phyloP scores from a whole-genome alignment of 2,113 vertebrate genomes.

The Oryzias celebensis region DNA sequence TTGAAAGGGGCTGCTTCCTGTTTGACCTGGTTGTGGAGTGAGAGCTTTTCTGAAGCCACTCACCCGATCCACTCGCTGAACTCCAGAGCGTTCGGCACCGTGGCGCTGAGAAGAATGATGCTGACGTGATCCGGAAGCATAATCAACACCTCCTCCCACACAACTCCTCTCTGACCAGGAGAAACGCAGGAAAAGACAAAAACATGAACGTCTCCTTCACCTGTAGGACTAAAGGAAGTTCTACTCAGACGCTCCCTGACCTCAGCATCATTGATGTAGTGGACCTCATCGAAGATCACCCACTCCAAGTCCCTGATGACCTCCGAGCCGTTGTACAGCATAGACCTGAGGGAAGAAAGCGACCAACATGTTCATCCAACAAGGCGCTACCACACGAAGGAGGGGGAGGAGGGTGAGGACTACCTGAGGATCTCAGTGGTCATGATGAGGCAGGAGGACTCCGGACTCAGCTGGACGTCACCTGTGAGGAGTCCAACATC shows the following conservation, averaged over 20 bases:
- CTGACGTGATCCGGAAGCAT: constrained; percentile 92
- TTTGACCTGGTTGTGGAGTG: too few species aligned
- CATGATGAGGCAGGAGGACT: constrained; percentile 93
- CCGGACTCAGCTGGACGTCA: constrained; percentile 87
- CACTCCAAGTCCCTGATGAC: constrained; percentile 92
- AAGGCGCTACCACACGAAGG: too few species aligned
- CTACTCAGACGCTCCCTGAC: constrained; percentile 48
- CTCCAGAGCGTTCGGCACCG: constrained; percentile 89
- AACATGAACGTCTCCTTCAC: not conserved
- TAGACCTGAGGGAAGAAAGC: constrained; percentile 77
- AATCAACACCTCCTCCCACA: constrained; percentile 94
- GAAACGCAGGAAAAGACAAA: not conserved
- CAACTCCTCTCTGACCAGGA: constrained; percentile 84
- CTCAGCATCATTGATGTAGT: constrained; percentile 92
- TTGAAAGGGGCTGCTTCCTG: too few species aligned
- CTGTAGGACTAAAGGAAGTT: not conserved
- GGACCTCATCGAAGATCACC: constrained; percentile 95
- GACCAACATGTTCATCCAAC: too few species aligned
- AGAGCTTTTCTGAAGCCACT: constrained; percentile 1
- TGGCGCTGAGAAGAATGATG: constrained; percentile 91
- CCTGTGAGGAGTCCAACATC: constrained; percentile 90
- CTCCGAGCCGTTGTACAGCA: constrained; percentile 92
- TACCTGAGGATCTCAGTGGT: constrained; percentile 93
- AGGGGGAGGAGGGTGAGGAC: not conserved
- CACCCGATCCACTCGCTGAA: constrained; percentile 95